Evolutionary conservation across 1,140 invertebrate species (phyloP), one percentile per base, ranked within the genome.

Genomic region (Megalopta genalis): DNA sequence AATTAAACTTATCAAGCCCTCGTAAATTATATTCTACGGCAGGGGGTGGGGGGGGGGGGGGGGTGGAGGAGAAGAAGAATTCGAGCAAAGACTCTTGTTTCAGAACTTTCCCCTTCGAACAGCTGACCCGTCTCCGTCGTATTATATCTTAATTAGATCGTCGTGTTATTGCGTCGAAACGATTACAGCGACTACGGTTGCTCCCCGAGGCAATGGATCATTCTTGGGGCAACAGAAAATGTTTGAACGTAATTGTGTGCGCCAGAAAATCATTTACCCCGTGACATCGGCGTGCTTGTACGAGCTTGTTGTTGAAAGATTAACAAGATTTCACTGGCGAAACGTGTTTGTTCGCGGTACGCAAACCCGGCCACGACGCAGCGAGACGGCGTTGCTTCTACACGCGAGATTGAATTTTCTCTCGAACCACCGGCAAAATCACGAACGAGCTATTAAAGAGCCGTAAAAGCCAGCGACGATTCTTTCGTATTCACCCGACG

Each of bases 271-370:
- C 42, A 46, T 46, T 46, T 23, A 37, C 12, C 27, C 57, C 60
- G 69, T 67, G 66, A 80, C 71, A 70, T 80, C 77, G 37, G 70
- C 54, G 70, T 63, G 81, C 49, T 77, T 65, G 65, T 65, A 75
- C 27, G 72, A 57, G 71, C 72, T 80, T 80, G 83, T 84, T 85
- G 68, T 69, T 54, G 76, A 25, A 84, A 85, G 83, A 85, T 80
- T 85, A 85, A 85, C 83, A 82, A 85, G 83, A 49, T 84, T 54
- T 75, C 46, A 46, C 39, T 54, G 68, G 49, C 18, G 65, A 71
- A 73, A 63, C 60, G 77, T 76, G 63, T 80, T 83, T 83, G 76
- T 66, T 65, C 77, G 57, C 21, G 39, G 57, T 27, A 62, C 59
- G 52, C 60, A 67, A 27, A 68, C 57, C 65, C 67, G 77, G 80